Percentiles rank a stretch among this genome's conserved stretches.
phyloP scores from a whole-genome alignment of 2,113 vertebrate species.

The Saguinus midas region DNA sequence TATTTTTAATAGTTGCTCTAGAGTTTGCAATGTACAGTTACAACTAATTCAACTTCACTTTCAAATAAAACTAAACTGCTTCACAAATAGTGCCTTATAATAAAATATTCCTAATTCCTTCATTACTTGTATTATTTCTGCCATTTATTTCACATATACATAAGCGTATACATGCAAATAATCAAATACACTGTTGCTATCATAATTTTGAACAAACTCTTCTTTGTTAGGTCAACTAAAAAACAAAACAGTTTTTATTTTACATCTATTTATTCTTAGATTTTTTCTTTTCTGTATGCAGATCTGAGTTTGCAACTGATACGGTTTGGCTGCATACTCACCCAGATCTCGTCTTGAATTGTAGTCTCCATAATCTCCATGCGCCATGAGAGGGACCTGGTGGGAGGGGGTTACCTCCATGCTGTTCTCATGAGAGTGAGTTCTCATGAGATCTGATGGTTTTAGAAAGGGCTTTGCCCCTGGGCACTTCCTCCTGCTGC shows the following conservation, averaged over 20 bases:
- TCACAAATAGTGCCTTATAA: background rate
- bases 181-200: background rate
- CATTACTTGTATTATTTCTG: background rate
- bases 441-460: no score
- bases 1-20: background rate
- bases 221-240: background rate
- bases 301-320: background rate
- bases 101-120: background rate
- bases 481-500: no score
- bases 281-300: background rate
- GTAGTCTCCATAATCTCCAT: no score
- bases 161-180: background rate
- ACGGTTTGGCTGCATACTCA: no score
- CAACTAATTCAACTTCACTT: background rate
- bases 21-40: background rate
- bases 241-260: background rate
- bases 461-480: no score
- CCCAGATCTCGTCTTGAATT: no score
- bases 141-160: background rate
- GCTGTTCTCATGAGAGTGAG: no score
- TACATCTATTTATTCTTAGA: background rate
- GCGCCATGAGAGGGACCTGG: no score
- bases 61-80: background rate
- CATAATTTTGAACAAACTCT: background rate
- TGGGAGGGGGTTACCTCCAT: no score